Conservation (phyloP, 2,797 vertebrate genomes). For the Melanotaenia nigrans region DNA sequence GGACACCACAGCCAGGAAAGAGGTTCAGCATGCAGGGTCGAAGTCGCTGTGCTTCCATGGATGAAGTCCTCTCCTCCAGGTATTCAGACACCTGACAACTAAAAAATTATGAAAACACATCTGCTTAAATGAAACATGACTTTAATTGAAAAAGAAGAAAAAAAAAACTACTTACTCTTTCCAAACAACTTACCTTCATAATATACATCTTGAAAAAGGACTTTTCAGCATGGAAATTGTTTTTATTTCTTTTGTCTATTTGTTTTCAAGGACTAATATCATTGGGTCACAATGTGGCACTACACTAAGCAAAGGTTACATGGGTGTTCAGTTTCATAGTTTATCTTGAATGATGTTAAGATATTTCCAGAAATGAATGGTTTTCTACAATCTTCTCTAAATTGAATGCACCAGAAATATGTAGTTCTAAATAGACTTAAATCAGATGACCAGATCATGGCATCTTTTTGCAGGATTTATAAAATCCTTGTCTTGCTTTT, state of each 20-base stretch:
- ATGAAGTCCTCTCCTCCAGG: slow-evolving; percentile 79
- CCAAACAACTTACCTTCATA: not conserved
- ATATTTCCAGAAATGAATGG: too few species aligned
- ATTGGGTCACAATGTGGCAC: too few species aligned
- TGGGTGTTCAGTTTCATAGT: not conserved
- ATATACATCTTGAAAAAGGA: not conserved
- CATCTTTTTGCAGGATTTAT: not conserved
- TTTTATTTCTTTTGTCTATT: too few species aligned
- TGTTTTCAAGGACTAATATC: too few species aligned
- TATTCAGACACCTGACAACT: slow-evolving; percentile 24
- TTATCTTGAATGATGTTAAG: not conserved
- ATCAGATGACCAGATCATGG: not conserved
- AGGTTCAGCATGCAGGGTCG: slow-evolving; percentile 84
- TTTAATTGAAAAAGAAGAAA: not conserved
- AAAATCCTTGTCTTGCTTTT: not conserved
- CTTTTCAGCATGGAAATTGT: not conserved
- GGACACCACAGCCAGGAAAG: slow-evolving; percentile 89
- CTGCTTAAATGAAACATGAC: not conserved
- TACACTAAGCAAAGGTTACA: not conserved
- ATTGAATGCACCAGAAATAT: not conserved
- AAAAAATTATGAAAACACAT: not conserved
- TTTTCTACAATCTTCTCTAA: not conserved
- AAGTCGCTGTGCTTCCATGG: slow-evolving; percentile 92
- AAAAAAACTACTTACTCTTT: not conserved
- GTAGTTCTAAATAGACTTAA: not conserved